Evolutionary conservation across 2,797 vertebrate species (phyloP), one percentile per base, ranked within the genome.

Genomic region (Scarus forsteni): DNA sequence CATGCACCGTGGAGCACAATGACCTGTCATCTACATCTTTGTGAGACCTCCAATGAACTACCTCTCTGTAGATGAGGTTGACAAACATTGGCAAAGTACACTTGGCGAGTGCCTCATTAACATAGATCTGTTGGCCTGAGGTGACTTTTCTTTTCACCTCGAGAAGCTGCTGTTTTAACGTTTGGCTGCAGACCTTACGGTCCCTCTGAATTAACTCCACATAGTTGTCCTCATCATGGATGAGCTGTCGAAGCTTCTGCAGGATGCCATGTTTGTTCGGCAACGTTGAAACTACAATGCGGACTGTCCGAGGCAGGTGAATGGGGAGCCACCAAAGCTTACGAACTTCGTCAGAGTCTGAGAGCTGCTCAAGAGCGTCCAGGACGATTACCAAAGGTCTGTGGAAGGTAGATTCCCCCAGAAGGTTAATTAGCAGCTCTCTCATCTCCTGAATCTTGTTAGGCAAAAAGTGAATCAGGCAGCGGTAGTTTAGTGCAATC

Each of bases 21-120:
- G 98, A 99, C 52, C 95, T 96, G 63, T 96, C 98, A 6, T 99
- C 95, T 7, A 99, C 98, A 9, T 99, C 98, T 93, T 97, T 99
- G 89, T 99, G 98, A 60, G 98, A 99, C 83, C 97, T 91, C 98
- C 98, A 99, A 61, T 96, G 95, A 71, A 95, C 95, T 66, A 99
- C 97, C 78, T 99, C 98, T 89, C 96, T 93, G 90, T 98, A 99
- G 80, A 98, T 99, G 83, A 99, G 94, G 81, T 99, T 99, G 78
- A 99, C 95, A 92, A 98, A 99, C 98, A 99, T 99, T 7, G 98
- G 98, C 86, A 99, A 92, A 0, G 98, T 99, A 84, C 98, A 99
- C 89, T 97, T 99, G 57, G 97, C 97, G 70, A 99, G 94, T 0
- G 98, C 98, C 52, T 98, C 97, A 63, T 99, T 99, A 71, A 99